Base-by-base conservation (phyloP, 2,113 vertebrate species). In the Cinclus cinclus region DNA sequence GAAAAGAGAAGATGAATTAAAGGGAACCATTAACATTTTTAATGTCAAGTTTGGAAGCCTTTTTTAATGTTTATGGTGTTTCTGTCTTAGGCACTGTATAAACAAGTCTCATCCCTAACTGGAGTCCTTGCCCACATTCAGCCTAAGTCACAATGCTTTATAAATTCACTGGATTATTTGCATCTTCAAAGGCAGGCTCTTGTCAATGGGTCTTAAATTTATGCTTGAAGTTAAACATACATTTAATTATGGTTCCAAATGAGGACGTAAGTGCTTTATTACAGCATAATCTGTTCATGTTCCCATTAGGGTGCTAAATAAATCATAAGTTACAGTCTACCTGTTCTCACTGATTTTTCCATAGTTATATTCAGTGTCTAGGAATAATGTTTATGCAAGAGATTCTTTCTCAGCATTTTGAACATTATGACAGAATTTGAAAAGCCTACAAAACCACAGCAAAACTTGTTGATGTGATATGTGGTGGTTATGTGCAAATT, bases 31-130 rank as follows among this genome's bases (percentile, higher is more conserved):
- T 88, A 93, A 50, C 8, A 62, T 82, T 82, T 91, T 52, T 89
- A 14, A 68, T 46, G 47, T 71, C 42, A 55, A 2, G 56, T 93
- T 87, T 87, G 22, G 68, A 93, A 82, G 16, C 15, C 8, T 71
- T 79, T 83, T 88, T 92, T 92, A 47, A 49, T 78, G n/a, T 87
- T 92, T 82, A 71, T 84, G 31, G 18, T 90, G 53, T 80, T 90
- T 35, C 41, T 92, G 63, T 89, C 58, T 90, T 62, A 79, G 37
- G n/a, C 62, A 39, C 16, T 60, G 7, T 70, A 64, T 44, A 91
- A 95, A 91, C 33, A 87, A 75, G 21, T 68, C 27, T 42, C 0
- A 0, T 83, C 49, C 31, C 25, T 33, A 50, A 22, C 11, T 75
- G 13, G 47, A 84, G n/a, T 75, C 21, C 13, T 74, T 89, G 55